A percentile compares a stretch with the other conserved stretches of the same genome.
These are phyloP conservation scores for Heliothis peltigera DNA, from an alignment of 2,888 invertebrate species.

Conservation along the genomic window DNA sequence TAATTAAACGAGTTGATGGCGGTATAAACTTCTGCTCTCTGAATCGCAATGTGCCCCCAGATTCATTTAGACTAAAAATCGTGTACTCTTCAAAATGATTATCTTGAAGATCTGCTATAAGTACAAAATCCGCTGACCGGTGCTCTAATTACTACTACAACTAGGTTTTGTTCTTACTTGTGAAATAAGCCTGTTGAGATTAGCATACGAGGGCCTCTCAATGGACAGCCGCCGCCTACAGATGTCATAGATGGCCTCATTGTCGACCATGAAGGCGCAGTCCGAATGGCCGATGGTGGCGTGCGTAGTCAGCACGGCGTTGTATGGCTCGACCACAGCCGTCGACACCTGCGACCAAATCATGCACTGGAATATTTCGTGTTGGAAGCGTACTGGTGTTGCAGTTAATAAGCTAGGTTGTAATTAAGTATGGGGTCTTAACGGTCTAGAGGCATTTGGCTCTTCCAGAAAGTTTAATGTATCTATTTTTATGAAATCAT, in stretches of 20 bases:
- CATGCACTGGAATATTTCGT: conserved; percentile 7
- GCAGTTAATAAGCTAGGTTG: background rate
- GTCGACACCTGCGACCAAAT: conserved; percentile 92
- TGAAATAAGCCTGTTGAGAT: conserved; percentile 95
- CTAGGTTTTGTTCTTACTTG: conserved; percentile 85
- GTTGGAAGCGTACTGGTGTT: background rate
- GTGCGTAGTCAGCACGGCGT: conserved; percentile 97
- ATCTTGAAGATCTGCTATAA: too few species aligned
- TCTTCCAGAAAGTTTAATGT: too few species aligned
- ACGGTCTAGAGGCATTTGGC: too few species aligned
- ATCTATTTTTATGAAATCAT: too few species aligned
- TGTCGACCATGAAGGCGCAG: conserved; percentile 98
- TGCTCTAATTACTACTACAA: too few species aligned
- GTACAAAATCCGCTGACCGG: too few species aligned
- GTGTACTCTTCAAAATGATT: too few species aligned
- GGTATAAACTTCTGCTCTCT: too few species aligned
- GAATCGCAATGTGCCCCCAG: too few species aligned
- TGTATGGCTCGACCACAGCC: conserved; percentile 98
- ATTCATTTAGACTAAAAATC: too few species aligned
- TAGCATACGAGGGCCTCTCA: conserved; percentile 95
- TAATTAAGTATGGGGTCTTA: too few species aligned
- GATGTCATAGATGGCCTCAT: conserved; percentile 98
- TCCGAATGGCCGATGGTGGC: conserved; percentile 96
- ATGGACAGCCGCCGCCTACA: conserved; percentile 96
- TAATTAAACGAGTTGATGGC: too few species aligned